Percentiles rank a stretch among this genome's conserved stretches.
Evolutionary conservation across 2,113 vertebrate genomes (phyloP).

Genomic region (Phodopus roborovskii): DNA sequence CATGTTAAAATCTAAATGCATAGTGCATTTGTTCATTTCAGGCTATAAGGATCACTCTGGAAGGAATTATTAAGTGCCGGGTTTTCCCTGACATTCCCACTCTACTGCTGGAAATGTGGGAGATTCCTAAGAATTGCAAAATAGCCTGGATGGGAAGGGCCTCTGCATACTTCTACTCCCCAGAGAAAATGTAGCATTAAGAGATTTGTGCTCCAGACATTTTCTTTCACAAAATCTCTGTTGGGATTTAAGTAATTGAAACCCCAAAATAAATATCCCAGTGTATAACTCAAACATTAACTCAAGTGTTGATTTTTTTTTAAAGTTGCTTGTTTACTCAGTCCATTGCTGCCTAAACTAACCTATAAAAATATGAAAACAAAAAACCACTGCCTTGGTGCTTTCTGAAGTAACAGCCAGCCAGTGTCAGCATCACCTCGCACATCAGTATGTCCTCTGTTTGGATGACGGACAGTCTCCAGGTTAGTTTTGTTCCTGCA

Average conservation of each 20-base stretch:
- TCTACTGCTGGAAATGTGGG: neutral
- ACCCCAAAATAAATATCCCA: neutral
- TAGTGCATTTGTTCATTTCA: neutral
- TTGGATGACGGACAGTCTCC: neutral
- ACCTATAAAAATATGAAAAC: neutral
- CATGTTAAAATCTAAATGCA: neutral
- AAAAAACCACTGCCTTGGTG: fast-evolving
- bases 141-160: neutral
- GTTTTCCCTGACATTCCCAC: neutral
- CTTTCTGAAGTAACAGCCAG: neutral
- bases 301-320: fast-evolving
- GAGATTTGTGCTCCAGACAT: neutral
- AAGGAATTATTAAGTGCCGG: neutral
- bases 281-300: neutral
- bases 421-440: fast-evolving
- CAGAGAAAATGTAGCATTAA: neutral
- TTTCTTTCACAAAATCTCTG: neutral
- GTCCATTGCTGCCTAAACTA: neutral
- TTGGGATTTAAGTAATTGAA: neutral
- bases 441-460: neutral
- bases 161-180: neutral
- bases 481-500: neutral
- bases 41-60: neutral
- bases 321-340: neutral
- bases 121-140: neutral